These are phyloP conservation scores for Abscondita cerata DNA, from an alignment of 2,888 invertebrate species.

Conservation along the genomic window DNA sequence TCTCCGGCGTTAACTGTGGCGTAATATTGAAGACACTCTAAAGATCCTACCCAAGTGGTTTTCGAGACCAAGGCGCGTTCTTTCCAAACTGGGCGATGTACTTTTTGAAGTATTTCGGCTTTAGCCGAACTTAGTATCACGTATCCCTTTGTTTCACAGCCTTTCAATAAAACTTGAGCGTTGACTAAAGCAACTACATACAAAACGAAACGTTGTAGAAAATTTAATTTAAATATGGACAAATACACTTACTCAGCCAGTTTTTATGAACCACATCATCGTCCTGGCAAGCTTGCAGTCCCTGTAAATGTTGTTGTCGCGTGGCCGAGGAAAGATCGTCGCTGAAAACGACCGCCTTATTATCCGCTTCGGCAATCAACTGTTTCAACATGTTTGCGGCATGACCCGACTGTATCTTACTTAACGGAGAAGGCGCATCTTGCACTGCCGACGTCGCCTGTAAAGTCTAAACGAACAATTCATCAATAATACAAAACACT, in stretches of 20 bases:
- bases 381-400: conserved; percentile 87
- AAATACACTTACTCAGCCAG: conserved; percentile 81
- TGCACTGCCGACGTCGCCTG: conserved; percentile 64
- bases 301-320: conserved; percentile 79
- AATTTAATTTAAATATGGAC: conserved; percentile 62
- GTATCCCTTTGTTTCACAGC: conserved; percentile 96
- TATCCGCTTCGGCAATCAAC: conserved; percentile 90
- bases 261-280: conserved; percentile 94
- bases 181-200: conserved; percentile 84
- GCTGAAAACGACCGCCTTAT: conserved; percentile 94
- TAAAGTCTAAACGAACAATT: conserved; percentile 57
- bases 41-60: conserved; percentile 92
- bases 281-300: conserved; percentile 84
- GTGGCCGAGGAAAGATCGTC: conserved; percentile 86
- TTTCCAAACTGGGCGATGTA: conserved; percentile 89
- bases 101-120: conserved; percentile 89
- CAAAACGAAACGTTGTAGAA: no score
- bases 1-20: conserved; percentile 92
- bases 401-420: conserved; percentile 72
- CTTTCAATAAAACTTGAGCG: conserved; percentile 92
- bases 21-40: conserved; percentile 99
- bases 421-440: conserved; percentile 68
- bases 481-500: conserved; percentile 3
- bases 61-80: conserved; percentile 88
- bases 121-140: conserved; percentile 96